Evolutionary conservation across 2,113 vertebrate species (phyloP).

Genomic region (Myodes glareolus): DNA sequence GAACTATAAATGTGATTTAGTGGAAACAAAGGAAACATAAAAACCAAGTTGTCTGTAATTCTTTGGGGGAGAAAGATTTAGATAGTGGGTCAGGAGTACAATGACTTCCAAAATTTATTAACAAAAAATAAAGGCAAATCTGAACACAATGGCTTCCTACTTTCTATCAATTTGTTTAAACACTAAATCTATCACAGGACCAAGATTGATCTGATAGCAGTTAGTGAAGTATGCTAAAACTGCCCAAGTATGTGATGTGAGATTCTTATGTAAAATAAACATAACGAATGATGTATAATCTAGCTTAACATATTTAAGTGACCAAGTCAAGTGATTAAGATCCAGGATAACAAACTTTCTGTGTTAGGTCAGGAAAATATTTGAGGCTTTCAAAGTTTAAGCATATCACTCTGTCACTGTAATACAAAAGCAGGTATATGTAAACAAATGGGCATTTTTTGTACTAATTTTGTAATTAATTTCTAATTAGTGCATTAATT

Average conservation of each 20-base stretch:
- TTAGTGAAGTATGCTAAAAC: neutral
- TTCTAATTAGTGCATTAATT: neutral
- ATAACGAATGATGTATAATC: neutral
- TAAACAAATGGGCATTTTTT: neutral
- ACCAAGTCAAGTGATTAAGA: neutral
- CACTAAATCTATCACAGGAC: neutral
- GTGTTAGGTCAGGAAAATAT: neutral
- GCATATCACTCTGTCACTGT: neutral
- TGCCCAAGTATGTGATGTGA: neutral
- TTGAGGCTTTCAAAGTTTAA: neutral
- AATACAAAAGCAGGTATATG: neutral
- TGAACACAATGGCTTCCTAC: neutral
- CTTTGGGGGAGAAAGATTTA: neutral
- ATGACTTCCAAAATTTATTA: constrained; percentile 18
- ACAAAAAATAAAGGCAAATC: neutral
- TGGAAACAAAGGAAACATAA: neutral
- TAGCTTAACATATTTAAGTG: neutral
- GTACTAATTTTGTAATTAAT: too few relatives aligned
- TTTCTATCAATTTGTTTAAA: neutral
- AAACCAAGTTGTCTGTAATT: neutral
- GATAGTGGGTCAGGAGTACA: neutral
- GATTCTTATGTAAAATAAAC: constrained; percentile 16
- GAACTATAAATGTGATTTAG: constrained; percentile 4
- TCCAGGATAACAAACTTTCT: neutral
- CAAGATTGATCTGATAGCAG: neutral